These are phyloP conservation scores for Torymus texanus DNA, from an alignment of 2,888 invertebrate genomes.

Conservation along the genomic window DNA sequence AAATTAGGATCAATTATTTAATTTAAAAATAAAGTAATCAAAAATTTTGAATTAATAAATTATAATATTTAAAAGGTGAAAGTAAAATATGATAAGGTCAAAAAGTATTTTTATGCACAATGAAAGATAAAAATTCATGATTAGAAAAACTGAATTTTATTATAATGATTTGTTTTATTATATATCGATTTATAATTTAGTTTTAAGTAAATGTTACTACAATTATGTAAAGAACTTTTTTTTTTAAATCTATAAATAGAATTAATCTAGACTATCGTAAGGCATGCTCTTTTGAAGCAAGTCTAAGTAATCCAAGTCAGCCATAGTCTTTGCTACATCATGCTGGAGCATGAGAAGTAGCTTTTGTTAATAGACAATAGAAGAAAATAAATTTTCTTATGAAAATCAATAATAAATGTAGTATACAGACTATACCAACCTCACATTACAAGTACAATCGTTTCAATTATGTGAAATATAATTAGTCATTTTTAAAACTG, in stretches of 20 bases:
- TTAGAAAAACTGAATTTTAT: neutral
- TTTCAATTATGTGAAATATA: too few species aligned
- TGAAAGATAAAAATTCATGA: slow-evolving; percentile 1
- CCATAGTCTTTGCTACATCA: slow-evolving; percentile 37
- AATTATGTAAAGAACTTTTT: slow-evolving; percentile 23
- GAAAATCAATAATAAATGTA: slow-evolving; percentile 25
- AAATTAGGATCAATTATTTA: slow-evolving; percentile 11
- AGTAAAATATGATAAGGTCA: slow-evolving; percentile 15
- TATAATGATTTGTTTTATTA: slow-evolving; percentile 26
- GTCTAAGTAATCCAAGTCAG: slow-evolving; percentile 44
- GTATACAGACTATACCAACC: slow-evolving; percentile 19
- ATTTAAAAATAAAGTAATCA: neutral
- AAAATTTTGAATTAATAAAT: slow-evolving; percentile 6
- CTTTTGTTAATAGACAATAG: slow-evolving; percentile 44
- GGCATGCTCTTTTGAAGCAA: slow-evolving; percentile 32
- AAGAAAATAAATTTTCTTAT: slow-evolving; percentile 43
- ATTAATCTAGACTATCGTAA: slow-evolving; percentile 13
- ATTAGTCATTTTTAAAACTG: too few species aligned
- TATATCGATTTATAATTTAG: slow-evolving; percentile 12
- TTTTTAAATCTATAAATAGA: slow-evolving; percentile 12
- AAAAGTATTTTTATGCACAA: slow-evolving; percentile 3
- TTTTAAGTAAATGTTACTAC: slow-evolving; percentile 20
- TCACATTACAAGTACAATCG: neutral
- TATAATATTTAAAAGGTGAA: slow-evolving; percentile 17
- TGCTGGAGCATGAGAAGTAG: slow-evolving; percentile 35